Conservation (phyloP, 2,113 vertebrate species). For the Neolamprologus sp. region DNA sequence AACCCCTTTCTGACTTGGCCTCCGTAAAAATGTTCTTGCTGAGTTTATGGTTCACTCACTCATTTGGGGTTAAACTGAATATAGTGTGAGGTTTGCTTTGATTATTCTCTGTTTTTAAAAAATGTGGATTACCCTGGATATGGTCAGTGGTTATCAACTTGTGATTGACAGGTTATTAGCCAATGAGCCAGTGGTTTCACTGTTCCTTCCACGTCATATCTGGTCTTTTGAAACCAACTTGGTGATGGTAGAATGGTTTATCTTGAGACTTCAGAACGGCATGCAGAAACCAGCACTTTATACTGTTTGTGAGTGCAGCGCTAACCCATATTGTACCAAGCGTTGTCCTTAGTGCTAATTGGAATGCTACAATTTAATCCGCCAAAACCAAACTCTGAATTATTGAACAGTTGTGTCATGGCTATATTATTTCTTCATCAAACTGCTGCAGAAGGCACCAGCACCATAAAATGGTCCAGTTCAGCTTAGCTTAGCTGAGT, state of each 20-base stretch:
- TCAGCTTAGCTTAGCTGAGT: not conserved
- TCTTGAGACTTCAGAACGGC: not conserved
- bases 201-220: not conserved
- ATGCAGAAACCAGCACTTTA: not conserved
- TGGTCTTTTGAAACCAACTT: not conserved
- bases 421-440: not conserved
- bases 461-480: not conserved
- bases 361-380: fast-evolving
- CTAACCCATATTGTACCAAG: not conserved
- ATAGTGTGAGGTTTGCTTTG: not conserved
- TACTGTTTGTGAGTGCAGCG: not conserved
- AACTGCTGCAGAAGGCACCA: not conserved
- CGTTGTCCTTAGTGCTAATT: not conserved
- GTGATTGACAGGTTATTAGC: not conserved
- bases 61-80: not conserved
- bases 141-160: not conserved
- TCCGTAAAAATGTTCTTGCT: not conserved
- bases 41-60: not conserved
- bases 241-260: not conserved
- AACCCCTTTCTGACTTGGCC: not conserved
- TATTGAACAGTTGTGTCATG: not conserved
- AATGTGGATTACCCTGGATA: not conserved
- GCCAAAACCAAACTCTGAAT: not conserved
- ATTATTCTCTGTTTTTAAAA: not conserved
- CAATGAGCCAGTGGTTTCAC: not conserved